Evolutionary conservation across 1,140 invertebrate species (phyloP).

Genomic region (Eufriesea mexicana): DNA sequence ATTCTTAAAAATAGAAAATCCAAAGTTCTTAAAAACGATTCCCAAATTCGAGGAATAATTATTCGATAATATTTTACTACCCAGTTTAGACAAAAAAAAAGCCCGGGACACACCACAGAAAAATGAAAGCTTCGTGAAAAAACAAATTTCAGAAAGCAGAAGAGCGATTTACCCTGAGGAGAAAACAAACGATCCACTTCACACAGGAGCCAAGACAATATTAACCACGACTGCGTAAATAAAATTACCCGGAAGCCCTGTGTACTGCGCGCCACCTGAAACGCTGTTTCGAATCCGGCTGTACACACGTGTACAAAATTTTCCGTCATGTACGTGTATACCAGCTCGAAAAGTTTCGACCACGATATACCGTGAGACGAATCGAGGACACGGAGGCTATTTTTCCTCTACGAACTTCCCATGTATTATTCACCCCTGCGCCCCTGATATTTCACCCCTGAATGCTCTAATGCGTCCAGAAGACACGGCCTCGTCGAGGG

Average conservation of each 20-base stretch:
- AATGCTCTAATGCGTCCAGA: constrained; percentile 73
- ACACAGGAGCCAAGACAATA: background rate
- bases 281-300: background rate
- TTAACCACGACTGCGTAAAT: background rate
- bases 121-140: background rate
- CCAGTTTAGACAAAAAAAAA: too few relatives aligned
- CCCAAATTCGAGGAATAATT: too few relatives aligned
- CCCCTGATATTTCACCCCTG: constrained; percentile 77
- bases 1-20: too few relatives aligned
- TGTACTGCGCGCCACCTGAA: background rate
- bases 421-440: constrained; percentile 77
- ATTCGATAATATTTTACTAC: too few relatives aligned
- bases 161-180: background rate
- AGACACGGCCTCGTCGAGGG: constrained; percentile 38
- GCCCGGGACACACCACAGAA: background rate
- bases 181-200: background rate
- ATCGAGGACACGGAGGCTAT: constrained; percentile 63
- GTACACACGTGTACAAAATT: background rate
- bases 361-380: constrained; percentile 53
- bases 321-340: background rate
- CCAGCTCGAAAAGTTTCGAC: constrained; percentile 67
- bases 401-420: constrained; percentile 66
- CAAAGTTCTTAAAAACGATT: too few relatives aligned
- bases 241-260: background rate
- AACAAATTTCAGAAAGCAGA: background rate